Percentiles rank a stretch among this genome's conserved stretches.
Conservation (phyloP, 1,140 invertebrate species). For the Panagrolaimus sp. region DNA sequence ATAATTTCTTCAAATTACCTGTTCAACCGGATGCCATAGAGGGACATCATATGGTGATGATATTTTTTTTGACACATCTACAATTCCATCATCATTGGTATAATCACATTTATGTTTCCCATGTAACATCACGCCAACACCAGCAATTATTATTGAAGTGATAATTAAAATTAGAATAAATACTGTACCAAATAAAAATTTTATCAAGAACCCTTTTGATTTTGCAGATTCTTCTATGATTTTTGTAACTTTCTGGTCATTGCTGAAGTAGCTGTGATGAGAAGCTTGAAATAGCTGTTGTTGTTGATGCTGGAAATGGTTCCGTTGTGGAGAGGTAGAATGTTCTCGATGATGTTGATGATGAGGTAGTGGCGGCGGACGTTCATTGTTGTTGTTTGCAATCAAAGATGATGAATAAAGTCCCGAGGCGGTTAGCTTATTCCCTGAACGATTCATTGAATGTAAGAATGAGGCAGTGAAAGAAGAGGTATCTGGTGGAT, state of each 20-base stretch:
- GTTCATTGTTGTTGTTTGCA: neutral
- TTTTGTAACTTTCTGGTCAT: neutral
- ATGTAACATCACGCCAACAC: neutral
- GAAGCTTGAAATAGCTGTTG: neutral
- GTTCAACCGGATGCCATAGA: neutral
- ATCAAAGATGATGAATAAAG: neutral
- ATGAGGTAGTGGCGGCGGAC: too few species aligned
- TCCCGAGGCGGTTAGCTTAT: neutral
- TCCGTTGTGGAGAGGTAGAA: too few species aligned
- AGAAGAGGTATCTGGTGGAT: neutral
- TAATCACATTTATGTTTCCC: neutral
- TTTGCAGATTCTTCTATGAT: constrained; percentile 3
- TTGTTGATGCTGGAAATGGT: neutral
- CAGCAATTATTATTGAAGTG: neutral
- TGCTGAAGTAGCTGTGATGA: neutral
- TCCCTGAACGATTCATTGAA: neutral
- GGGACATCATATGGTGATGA: neutral
- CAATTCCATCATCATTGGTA: neutral
- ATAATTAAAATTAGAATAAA: neutral
- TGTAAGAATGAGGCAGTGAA: neutral
- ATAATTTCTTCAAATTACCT: too few species aligned
- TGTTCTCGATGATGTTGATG: too few species aligned
- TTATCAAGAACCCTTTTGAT: neutral
- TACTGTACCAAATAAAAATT: neutral
- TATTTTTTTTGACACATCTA: neutral